Percentiles rank a stretch among this genome's conserved stretches.
Conservation (phyloP, 1,140 invertebrate species). For the Megathymus violae region DNA sequence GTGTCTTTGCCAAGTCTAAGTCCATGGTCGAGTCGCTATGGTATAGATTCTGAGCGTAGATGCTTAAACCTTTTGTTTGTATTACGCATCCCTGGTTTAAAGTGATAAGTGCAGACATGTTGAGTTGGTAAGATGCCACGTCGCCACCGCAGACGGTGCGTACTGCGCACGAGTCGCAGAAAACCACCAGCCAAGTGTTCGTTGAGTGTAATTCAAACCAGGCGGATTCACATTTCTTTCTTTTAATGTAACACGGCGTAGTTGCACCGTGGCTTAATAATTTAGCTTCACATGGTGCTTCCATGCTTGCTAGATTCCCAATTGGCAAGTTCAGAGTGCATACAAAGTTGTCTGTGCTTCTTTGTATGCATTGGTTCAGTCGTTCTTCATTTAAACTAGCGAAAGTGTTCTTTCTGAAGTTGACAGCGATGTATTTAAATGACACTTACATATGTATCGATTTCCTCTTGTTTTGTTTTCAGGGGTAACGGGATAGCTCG, state of each 20-base stretch:
- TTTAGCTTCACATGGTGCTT: slow-evolving; percentile 25
- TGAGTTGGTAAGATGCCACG: neutral
- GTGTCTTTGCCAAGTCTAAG: neutral
- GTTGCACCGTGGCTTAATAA: slow-evolving; percentile 20
- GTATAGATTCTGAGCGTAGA: slow-evolving; percentile 3
- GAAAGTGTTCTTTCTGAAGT: slow-evolving; percentile 1
- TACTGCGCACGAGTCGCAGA: slow-evolving; percentile 26
- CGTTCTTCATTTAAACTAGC: slow-evolving; percentile 19
- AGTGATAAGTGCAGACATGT: neutral
- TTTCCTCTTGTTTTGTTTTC: too few relatives aligned
- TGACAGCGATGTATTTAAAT: too few relatives aligned
- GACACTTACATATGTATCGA: too few relatives aligned
- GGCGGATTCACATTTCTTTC: slow-evolving; percentile 1
- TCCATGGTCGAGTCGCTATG: neutral
- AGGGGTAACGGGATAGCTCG: too few relatives aligned
- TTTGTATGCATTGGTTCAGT: slow-evolving; percentile 21
- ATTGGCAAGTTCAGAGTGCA: slow-evolving; percentile 32
- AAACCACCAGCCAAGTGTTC: slow-evolving; percentile 37
- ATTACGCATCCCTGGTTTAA: neutral
- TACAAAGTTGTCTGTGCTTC: slow-evolving; percentile 17
- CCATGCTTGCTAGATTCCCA: slow-evolving; percentile 21
- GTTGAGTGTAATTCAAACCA: slow-evolving; percentile 31
- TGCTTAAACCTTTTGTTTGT: neutral
- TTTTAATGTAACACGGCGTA: slow-evolving; percentile 5
- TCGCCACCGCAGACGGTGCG: slow-evolving; percentile 18